A percentile compares a stretch with the other conserved stretches of the same genome.
Conservation (phyloP, 2,113 vertebrate genomes). For the Macaca fascicularis region DNA sequence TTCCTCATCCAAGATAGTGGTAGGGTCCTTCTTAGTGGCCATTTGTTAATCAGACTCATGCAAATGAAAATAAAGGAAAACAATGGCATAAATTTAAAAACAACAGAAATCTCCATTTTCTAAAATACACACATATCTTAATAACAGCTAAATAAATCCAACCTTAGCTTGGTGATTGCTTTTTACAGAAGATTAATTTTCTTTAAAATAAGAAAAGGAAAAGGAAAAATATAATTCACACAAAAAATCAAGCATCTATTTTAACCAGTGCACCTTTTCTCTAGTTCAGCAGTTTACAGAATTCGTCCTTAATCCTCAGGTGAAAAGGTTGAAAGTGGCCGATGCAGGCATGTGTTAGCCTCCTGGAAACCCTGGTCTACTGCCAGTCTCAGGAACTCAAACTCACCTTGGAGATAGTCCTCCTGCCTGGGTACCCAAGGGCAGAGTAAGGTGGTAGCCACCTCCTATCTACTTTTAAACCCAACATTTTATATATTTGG, state of each 20-base stretch:
- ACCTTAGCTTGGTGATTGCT: not conserved
- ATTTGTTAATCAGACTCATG: slow-evolving; percentile 66
- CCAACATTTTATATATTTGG: not conserved
- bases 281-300: slow-evolving; percentile 10
- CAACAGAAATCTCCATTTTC: slow-evolving; percentile 17
- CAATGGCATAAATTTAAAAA: slow-evolving; percentile 52
- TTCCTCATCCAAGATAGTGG: slow-evolving; percentile 69
- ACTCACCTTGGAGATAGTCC: not conserved
- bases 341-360: not conserved
- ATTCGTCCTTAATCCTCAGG: not conserved
- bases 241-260: slow-evolving; percentile 2
- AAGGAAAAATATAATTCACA: slow-evolving; percentile 46
- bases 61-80: slow-evolving; percentile 69
- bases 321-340: slow-evolving; percentile 43
- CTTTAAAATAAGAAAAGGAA: slow-evolving; percentile 16
- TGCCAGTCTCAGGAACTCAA: not conserved
- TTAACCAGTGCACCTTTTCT: slow-evolving; percentile 21
- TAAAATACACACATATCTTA: slow-evolving; percentile 58
- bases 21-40: slow-evolving; percentile 56
- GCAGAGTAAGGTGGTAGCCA: not conserved
- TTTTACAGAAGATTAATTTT: not conserved
- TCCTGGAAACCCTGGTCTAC: not conserved
- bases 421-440: not conserved
- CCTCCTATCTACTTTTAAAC: not conserved
- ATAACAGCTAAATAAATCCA: slow-evolving; percentile 57